Evolutionary conservation across 2,888 invertebrate species (phyloP).

Genomic region (Epinotia ramella): DNA sequence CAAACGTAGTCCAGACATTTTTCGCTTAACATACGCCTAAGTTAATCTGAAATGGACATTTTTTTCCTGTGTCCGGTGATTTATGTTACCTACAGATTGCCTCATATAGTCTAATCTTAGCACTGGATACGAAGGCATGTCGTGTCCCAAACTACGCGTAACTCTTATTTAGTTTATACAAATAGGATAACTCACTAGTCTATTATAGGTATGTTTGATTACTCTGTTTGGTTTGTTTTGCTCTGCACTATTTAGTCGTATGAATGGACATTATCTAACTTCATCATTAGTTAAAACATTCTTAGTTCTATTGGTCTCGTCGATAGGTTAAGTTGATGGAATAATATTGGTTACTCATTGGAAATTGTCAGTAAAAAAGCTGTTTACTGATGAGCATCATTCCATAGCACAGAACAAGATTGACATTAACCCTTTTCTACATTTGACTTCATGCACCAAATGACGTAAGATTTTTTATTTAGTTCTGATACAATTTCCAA

Average conservation of each 20-base stretch:
- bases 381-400: not conserved
- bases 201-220: conserved; percentile 26
- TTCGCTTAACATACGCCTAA: not conserved
- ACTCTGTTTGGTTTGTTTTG: conserved; percentile 31
- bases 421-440: too few species aligned
- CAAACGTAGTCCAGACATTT: not conserved
- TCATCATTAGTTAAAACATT: conserved; percentile 43
- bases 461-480: too few species aligned
- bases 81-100: not conserved
- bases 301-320: conserved; percentile 72
- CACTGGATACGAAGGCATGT: conserved; percentile 56
- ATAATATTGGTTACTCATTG: conserved; percentile 2
- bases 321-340: conserved; percentile 41
- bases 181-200: conserved; percentile 1
- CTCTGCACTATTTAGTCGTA: conserved; percentile 22
- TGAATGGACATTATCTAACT: conserved; percentile 32
- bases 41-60: not conserved
- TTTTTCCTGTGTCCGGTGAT: not conserved
- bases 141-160: conserved; percentile 15
- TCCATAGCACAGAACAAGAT: not conserved
- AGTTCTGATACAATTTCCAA: not conserved
- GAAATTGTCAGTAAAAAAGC: not conserved
- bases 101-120: conserved; percentile 45
- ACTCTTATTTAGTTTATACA: conserved; percentile 32
- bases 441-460: too few species aligned